Evolutionary conservation across 2,888 invertebrate genomes (phyloP).

Genomic region (Neoascia interrupta): DNA sequence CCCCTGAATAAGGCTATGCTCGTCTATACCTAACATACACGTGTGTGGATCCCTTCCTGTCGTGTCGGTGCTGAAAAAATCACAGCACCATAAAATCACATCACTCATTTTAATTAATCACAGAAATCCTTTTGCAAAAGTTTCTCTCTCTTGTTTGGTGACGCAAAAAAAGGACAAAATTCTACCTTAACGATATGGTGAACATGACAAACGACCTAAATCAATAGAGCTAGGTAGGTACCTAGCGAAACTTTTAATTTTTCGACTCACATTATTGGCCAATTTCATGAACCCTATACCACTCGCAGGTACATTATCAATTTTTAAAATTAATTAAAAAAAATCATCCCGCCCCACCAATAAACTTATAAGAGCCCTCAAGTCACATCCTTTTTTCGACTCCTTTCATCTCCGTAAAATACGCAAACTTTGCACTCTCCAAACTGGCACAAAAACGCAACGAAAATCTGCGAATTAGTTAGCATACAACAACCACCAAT

Average conservation of each 20-base stretch:
- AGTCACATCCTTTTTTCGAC: conserved; percentile 3
- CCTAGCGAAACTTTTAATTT: neutral
- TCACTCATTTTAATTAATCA: conserved; percentile 61
- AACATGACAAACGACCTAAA: conserved; percentile 54
- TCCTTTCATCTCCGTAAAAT: conserved; percentile 4
- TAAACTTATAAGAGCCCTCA: conserved; percentile 20
- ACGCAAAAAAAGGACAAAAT: conserved; percentile 20
- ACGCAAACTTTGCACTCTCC: neutral
- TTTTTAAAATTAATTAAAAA: conserved; percentile 62
- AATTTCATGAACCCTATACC: conserved; percentile 6
- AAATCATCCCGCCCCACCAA: conserved; percentile 34
- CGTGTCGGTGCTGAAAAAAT: conserved; percentile 12
- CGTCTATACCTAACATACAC: neutral
- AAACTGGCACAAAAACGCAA: neutral
- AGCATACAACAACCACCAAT: conserved; percentile 16
- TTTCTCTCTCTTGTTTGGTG: neutral
- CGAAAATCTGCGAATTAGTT: too few species aligned
- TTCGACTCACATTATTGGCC: conserved; percentile 19
- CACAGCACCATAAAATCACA: conserved; percentile 52
- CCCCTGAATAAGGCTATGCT: neutral
- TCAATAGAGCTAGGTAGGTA: conserved; percentile 37
- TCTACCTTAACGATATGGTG: conserved; percentile 40
- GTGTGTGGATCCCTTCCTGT: neutral
- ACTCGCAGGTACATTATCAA: conserved; percentile 18
- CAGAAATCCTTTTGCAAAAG: conserved; percentile 42